phyloP scores from a whole-genome alignment of 1,140 invertebrate genomes.

The Philopotamus ludificatus region DNA sequence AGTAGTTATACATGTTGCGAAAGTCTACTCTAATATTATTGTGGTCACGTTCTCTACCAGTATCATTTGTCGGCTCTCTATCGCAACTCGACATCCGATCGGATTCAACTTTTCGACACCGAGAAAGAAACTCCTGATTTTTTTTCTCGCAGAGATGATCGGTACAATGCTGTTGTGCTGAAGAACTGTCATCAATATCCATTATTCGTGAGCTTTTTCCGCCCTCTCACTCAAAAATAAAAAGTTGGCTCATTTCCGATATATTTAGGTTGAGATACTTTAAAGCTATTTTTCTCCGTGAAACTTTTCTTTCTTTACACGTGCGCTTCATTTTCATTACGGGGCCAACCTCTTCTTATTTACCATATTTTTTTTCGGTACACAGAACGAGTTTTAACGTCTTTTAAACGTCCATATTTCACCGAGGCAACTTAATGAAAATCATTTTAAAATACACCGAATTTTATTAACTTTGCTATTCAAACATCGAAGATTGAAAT shows the following conservation, averaged over 20 bases:
- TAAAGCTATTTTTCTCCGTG: background rate
- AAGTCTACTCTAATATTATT: background rate
- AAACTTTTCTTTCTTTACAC: background rate
- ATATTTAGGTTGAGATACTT: background rate
- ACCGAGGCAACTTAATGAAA: background rate
- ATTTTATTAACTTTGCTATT: background rate
- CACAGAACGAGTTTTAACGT: background rate
- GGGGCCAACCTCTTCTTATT: background rate
- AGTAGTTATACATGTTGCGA: constrained; percentile 8
- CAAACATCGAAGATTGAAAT: background rate
- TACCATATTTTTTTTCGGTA: background rate
- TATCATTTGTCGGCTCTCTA: constrained; percentile 8
- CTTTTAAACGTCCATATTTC: background rate
- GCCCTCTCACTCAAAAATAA: background rate
- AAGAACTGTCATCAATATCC: constrained; percentile 4
- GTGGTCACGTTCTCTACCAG: constrained; percentile 1
- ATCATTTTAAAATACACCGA: background rate
- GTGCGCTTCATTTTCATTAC: background rate
- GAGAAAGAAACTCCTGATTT: background rate
- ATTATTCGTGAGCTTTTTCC: background rate
- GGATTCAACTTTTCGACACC: background rate
- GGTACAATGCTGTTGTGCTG: background rate
- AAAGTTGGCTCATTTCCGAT: background rate
- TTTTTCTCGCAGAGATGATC: too few relatives aligned
- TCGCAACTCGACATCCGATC: constrained; percentile 1